phyloP scores from a whole-genome alignment of 2,113 vertebrate species.

The Nesoenas mayeri region DNA sequence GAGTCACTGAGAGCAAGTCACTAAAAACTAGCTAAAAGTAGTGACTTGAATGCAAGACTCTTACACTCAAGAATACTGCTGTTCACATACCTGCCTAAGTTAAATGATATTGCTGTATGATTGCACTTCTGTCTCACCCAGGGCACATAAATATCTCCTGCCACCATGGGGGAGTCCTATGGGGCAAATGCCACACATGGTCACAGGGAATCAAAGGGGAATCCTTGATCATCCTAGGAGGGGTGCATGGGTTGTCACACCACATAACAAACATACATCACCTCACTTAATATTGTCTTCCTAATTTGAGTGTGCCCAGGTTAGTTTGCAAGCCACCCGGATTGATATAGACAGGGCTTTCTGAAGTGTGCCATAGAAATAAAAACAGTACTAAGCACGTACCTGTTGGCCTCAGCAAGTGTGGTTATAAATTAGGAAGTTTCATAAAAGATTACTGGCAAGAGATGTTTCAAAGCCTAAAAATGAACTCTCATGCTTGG shows the following conservation, averaged over 20 bases:
- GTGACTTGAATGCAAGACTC: not conserved
- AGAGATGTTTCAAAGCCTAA: not conserved
- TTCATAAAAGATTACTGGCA: not conserved
- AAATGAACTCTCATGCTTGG: not conserved
- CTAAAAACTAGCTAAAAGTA: not conserved
- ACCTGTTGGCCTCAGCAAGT: not conserved
- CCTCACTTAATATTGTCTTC: not conserved
- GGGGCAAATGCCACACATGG: fast-evolving
- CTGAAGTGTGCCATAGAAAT: not conserved
- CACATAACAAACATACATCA: not conserved
- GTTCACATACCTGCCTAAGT: not conserved
- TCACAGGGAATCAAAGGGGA: not conserved
- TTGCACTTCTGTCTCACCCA: not conserved
- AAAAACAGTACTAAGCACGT: not conserved
- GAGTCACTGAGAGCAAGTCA: not conserved
- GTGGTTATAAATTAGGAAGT: not conserved
- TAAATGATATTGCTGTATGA: not conserved
- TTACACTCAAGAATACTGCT: not conserved
- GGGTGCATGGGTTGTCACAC: not conserved
- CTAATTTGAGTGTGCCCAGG: not conserved
- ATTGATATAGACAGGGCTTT: not conserved
- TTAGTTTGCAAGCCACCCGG: not conserved
- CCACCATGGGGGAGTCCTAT: not conserved
- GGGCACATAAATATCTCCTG: not conserved
- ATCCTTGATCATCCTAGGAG: not conserved